Percentiles rank a stretch among this genome's conserved stretches.
These are phyloP conservation scores for Xenotilapia flavipinnis DNA, from an alignment of 2,113 vertebrate genomes.

Conservation along the genomic window DNA sequence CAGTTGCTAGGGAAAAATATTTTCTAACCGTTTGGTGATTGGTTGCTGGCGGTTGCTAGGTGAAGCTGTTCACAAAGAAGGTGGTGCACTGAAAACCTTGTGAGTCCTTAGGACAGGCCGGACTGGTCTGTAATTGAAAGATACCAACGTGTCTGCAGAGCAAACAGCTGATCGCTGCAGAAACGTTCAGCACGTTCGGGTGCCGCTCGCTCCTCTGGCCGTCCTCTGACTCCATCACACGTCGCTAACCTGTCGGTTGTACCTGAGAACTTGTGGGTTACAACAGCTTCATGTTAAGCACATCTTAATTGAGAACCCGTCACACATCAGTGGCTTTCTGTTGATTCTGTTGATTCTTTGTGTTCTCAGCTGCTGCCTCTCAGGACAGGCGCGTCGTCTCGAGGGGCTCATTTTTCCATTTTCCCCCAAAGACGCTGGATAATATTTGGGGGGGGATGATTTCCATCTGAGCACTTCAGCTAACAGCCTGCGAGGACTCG, in stretches of 20 bases:
- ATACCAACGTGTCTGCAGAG: not conserved
- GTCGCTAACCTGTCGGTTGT: not conserved
- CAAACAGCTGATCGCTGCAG: not conserved
- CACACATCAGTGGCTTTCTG: not conserved
- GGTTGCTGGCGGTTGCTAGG: not conserved
- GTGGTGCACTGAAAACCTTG: not conserved
- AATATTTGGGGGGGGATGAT: not conserved
- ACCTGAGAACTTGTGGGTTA: not conserved
- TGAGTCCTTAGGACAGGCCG: not conserved
- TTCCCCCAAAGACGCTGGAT: not conserved
- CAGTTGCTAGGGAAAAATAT: not conserved
- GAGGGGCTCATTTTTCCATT: not conserved
- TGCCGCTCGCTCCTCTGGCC: not conserved
- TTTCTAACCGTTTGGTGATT: not conserved
- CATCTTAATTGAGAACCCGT: not conserved
- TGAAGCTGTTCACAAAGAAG: not conserved
- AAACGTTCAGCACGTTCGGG: rapidly evolving
- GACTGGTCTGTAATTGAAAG: not conserved
- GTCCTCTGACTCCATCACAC: rapidly evolving
- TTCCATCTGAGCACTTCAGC: not conserved
- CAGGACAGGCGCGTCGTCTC: not conserved
- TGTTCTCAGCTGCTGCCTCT: not conserved
- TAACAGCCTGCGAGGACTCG: not conserved
- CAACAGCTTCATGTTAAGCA: not conserved
- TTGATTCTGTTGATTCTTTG: not conserved